Evolutionary conservation across 1,140 invertebrate species (phyloP).

Genomic region (Ladona fulva): DNA sequence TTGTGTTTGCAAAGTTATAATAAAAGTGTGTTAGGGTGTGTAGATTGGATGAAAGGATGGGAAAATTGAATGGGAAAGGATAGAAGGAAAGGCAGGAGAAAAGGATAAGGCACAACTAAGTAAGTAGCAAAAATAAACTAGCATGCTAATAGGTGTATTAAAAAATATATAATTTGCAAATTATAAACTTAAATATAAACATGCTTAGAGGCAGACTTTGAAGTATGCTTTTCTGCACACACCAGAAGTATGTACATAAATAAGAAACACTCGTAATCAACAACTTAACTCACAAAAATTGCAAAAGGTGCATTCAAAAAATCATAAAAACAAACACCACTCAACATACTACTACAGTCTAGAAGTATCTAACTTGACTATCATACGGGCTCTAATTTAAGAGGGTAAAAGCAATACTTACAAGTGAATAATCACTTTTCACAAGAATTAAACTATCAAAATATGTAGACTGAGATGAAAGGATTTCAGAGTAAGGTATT

Average conservation of each 20-base stretch:
- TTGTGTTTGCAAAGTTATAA: background rate
- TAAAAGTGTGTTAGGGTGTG: background rate
- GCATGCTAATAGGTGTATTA: background rate
- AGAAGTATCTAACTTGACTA: background rate
- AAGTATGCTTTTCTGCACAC: slow-evolving; percentile 10
- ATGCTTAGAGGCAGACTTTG: slow-evolving; percentile 11
- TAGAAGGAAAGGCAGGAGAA: slow-evolving; percentile 9
- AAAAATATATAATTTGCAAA: slow-evolving; percentile 17
- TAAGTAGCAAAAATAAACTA: slow-evolving; percentile 9
- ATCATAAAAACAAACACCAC: background rate
- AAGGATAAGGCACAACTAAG: slow-evolving; percentile 12
- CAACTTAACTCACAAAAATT: background rate
- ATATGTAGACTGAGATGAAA: too few relatives aligned
- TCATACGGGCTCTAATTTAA: too few relatives aligned
- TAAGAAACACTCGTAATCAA: slow-evolving; percentile 2
- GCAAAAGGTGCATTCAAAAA: slow-evolving; percentile 5
- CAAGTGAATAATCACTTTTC: too few relatives aligned
- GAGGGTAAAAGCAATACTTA: too few relatives aligned
- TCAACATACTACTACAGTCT: background rate
- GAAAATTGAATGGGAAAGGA: background rate
- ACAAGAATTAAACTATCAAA: too few relatives aligned
- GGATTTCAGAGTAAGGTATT: too few relatives aligned
- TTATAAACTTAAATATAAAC: slow-evolving; percentile 18
- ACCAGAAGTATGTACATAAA: slow-evolving; percentile 6
- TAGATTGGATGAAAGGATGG: slow-evolving; percentile 9